Percentiles rank a stretch among this genome's conserved stretches.
These are phyloP conservation scores for Leptura quadrifasciata DNA, from an alignment of 2,888 invertebrate species.

Conservation along the genomic window DNA sequence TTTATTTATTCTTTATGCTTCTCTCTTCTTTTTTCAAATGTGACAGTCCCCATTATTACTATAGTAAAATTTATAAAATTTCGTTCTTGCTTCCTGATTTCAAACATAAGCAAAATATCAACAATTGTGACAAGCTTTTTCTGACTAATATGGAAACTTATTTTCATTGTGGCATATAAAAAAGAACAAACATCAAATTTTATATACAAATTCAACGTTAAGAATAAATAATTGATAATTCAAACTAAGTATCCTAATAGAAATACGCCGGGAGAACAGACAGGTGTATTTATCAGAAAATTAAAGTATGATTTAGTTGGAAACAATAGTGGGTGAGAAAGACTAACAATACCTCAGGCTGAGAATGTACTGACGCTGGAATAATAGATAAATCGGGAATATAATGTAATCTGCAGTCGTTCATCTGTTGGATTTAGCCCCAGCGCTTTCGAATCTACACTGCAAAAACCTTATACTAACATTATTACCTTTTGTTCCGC, in stretches of 20 bases:
- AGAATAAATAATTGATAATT: constrained; percentile 35
- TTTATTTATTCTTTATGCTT: no score
- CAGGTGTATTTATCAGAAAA: constrained; percentile 64
- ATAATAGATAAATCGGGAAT: constrained; percentile 68
- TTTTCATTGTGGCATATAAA: no score
- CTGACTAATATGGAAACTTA: no score
- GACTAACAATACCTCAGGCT: constrained; percentile 67
- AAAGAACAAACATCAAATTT: no score
- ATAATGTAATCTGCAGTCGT: constrained; percentile 68
- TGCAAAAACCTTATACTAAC: constrained; percentile 61
- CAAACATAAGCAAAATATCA: no score
- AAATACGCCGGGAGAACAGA: constrained; percentile 46
- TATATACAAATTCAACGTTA: background rate
- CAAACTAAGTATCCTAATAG: constrained; percentile 42
- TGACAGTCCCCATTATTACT: no score
- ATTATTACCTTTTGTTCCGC: constrained; percentile 41
- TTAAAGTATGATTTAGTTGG: constrained; percentile 68
- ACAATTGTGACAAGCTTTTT: no score
- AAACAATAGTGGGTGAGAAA: constrained; percentile 69
- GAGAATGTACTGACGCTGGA: constrained; percentile 66
- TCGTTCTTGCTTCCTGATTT: no score
- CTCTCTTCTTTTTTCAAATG: no score
- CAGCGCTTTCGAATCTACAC: constrained; percentile 67
- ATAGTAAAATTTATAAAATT: no score
- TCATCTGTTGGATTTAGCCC: constrained; percentile 67